Conservation (phyloP, 2,113 vertebrate genomes). For the Sclerurus mexicanus region DNA sequence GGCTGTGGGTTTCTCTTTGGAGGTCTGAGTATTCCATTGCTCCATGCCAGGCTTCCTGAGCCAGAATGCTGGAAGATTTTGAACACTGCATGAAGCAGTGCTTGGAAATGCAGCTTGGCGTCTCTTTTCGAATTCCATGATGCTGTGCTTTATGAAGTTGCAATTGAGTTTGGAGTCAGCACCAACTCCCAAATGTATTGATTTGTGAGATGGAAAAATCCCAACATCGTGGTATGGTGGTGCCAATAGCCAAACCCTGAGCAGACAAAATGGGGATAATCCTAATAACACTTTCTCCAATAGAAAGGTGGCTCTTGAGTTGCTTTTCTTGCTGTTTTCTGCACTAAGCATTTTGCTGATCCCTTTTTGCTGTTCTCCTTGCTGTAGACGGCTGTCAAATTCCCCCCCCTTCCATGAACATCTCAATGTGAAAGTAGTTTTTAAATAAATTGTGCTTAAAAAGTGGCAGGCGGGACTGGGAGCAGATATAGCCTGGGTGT, state of each 20-base stretch:
- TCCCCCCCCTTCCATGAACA: neutral
- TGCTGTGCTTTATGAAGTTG: neutral
- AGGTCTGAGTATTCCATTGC: neutral
- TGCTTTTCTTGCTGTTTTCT: neutral
- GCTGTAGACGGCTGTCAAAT: neutral
- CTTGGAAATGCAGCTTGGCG: neutral
- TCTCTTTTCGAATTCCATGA: accelerated
- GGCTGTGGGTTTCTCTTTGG: neutral
- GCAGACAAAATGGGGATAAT: neutral
- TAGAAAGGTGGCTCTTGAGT: neutral
- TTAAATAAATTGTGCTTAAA: neutral
- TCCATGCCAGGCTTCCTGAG: neutral
- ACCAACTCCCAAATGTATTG: neutral
- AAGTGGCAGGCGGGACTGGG: neutral
- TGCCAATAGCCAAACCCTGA: neutral
- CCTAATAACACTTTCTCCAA: neutral
- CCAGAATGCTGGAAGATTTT: neutral
- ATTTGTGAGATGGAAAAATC: neutral
- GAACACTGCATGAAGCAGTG: accelerated
- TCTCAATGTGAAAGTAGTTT: neutral
- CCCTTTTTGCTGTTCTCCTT: neutral
- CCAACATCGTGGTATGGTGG: neutral
- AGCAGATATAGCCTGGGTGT: neutral
- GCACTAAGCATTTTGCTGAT: neutral
- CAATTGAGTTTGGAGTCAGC: neutral